phyloP scores from a whole-genome alignment of 2,797 vertebrate genomes.

The Leontocebus nigricollis region DNA sequence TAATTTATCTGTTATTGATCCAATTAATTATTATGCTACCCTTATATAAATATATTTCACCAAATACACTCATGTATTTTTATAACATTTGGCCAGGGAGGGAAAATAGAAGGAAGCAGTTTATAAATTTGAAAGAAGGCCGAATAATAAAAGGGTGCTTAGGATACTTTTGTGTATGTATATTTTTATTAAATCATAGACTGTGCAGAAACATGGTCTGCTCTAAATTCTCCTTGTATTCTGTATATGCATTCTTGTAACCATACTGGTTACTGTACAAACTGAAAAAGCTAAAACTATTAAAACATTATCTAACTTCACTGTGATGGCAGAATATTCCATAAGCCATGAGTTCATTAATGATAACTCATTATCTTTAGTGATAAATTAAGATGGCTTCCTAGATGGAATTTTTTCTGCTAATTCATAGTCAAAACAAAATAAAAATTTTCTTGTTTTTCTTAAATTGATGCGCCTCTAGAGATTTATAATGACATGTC shows the following conservation, averaged over 20 bases:
- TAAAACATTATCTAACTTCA: neutral
- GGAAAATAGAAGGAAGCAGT: neutral
- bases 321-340: conserved; percentile 57
- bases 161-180: neutral
- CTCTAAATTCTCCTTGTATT: neutral
- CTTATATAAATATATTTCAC: conserved; percentile 69
- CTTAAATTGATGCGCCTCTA: neutral
- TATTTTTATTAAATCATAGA: neutral
- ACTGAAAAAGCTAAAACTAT: neutral
- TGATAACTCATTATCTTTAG: conserved; percentile 58
- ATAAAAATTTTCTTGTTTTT: conserved; percentile 47
- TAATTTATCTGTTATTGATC: conserved; percentile 53
- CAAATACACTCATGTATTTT: conserved; percentile 54
- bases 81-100: neutral
- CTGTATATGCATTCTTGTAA: neutral
- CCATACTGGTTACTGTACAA: neutral
- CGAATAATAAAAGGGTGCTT: neutral
- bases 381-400: conserved; percentile 63
- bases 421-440: neutral
- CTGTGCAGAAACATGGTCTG: neutral
- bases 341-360: conserved; percentile 57
- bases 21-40: conserved; percentile 61
- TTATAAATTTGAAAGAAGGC: neutral
- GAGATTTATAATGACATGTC: neutral
- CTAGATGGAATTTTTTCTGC: conserved; percentile 60